Base-by-base conservation (phyloP, 2,888 invertebrate genomes). In the Neuroscelio doddi region DNA sequence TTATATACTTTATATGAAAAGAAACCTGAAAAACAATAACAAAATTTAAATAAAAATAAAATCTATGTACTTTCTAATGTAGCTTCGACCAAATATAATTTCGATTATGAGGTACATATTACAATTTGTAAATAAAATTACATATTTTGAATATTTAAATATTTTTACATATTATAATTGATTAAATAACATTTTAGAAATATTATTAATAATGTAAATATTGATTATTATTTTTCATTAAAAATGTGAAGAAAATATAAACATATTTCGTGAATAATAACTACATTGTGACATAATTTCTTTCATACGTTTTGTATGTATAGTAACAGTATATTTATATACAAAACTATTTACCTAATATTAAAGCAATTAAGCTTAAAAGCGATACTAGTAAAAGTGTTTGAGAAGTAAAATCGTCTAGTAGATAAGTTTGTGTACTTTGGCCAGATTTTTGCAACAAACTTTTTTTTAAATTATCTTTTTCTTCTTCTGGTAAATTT, bases 1-100 rank as follows among this genome's bases (percentile, higher is more conserved):
- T 90, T 91, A 86, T 93, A 93, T 49, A 96, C 86, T 84, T 93
- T 94, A 87, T 93, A 94, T 64, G 93, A 92, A 85, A 95, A 93
- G 86, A 95, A 93, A 63, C 91, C 95, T 95, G 89, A 5, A 90
- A 91, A 32, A 27, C 44, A 47, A 32, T 30, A 24, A 58, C 2
- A 21, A 21, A 3, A 5, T 21, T 21, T 21, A 21, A 2, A 3
- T 21, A 45, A 65, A 29, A 36, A 12, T 38, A 30, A 15, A 32
- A 32, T n/a, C n/a, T n/a, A n/a, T n/a, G n/a, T n/a, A n/a, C n/a
- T n/a, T n/a, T n/a, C n/a, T n/a, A n/a, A n/a, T n/a, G n/a, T n/a
- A n/a, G n/a, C n/a, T n/a, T n/a, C n/a, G n/a, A n/a, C n/a, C n/a
- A n/a, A n/a, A n/a, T n/a, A n/a, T n/a, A n/a, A n/a, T n/a, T n/a